Percentiles rank a stretch among this genome's conserved stretches.
These are phyloP conservation scores for Drosophila engyochracea DNA, from an alignment of 2,888 invertebrate genomes.

Conservation along the genomic window DNA sequence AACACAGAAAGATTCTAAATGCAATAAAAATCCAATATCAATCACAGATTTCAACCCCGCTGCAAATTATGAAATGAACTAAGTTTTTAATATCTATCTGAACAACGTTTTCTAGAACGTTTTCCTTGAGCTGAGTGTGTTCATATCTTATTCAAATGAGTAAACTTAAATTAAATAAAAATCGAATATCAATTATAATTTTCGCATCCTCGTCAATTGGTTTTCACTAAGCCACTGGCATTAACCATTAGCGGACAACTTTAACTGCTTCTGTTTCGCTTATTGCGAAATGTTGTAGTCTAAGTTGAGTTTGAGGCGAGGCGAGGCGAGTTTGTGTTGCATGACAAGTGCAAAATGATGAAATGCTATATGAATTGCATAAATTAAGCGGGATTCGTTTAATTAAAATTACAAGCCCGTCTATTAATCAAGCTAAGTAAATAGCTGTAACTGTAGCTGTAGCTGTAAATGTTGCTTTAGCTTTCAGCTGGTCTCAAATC, in stretches of 20 bases:
- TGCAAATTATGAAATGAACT: no score
- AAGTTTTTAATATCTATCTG: no score
- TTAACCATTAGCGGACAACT: slow-evolving; percentile 36
- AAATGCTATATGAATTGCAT: slow-evolving; percentile 80
- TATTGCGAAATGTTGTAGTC: slow-evolving; percentile 2
- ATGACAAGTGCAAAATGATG: slow-evolving; percentile 82
- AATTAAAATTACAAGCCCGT: slow-evolving; percentile 75
- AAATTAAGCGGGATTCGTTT: slow-evolving; percentile 80
- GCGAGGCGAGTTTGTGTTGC: slow-evolving; percentile 42
- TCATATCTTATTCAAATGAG: not conserved
- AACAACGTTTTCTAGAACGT: not conserved
- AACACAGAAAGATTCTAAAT: no score
- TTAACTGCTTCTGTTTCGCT: slow-evolving; percentile 30
- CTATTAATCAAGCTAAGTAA: slow-evolving; percentile 74
- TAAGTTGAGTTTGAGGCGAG: slow-evolving; percentile 1
- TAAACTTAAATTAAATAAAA: not conserved
- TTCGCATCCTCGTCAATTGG: not conserved
- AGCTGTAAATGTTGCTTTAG: not conserved
- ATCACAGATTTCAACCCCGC: no score
- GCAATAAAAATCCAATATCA: no score
- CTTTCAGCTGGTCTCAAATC: not conserved
- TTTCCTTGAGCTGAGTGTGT: not conserved
- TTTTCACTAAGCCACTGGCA: slow-evolving; percentile 14
- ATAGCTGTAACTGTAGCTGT: slow-evolving; percentile 4
- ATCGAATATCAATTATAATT: not conserved